Evolutionary conservation across 1,140 invertebrate species (phyloP).

Genomic region (Ephestia elutella): DNA sequence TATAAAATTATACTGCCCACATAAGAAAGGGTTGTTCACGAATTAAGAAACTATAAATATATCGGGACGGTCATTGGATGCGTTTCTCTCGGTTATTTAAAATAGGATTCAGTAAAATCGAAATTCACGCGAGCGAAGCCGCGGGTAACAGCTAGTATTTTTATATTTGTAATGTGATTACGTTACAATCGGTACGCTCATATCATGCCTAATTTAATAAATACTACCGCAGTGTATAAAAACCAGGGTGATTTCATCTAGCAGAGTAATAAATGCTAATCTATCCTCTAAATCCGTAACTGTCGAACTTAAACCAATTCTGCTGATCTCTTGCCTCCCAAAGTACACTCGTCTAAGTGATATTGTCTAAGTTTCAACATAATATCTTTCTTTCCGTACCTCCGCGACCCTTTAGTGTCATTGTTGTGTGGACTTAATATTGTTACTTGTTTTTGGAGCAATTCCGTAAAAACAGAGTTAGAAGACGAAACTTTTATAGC

Average conservation of each 20-base stretch:
- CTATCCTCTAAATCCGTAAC: constrained; percentile 17
- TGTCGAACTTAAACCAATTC: constrained; percentile 22
- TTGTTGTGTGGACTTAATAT: constrained; percentile 14
- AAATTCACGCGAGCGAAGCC: too few species aligned
- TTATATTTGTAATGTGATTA: too few species aligned
- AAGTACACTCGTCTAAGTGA: constrained; percentile 24
- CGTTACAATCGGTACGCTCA: too few species aligned
- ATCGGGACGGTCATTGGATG: too few species aligned
- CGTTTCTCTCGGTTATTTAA: too few species aligned
- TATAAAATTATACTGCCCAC: too few species aligned
- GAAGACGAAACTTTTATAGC: neutral
- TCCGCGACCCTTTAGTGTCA: constrained; percentile 11
- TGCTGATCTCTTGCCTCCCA: constrained; percentile 13
- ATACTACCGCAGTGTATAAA: neutral
- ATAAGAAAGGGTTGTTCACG: too few species aligned
- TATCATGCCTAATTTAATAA: too few species aligned
- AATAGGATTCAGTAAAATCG: too few species aligned
- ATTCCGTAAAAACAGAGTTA: neutral
- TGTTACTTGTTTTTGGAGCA: constrained; percentile 10
- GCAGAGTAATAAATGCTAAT: constrained; percentile 22
- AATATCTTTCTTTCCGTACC: constrained; percentile 12
- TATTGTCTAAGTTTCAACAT: constrained; percentile 32
- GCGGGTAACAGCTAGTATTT: too few species aligned
- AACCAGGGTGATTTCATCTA: neutral
- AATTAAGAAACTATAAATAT: too few species aligned